phyloP scores from a whole-genome alignment of 2,113 vertebrate species.

The Podilymbus podiceps region DNA sequence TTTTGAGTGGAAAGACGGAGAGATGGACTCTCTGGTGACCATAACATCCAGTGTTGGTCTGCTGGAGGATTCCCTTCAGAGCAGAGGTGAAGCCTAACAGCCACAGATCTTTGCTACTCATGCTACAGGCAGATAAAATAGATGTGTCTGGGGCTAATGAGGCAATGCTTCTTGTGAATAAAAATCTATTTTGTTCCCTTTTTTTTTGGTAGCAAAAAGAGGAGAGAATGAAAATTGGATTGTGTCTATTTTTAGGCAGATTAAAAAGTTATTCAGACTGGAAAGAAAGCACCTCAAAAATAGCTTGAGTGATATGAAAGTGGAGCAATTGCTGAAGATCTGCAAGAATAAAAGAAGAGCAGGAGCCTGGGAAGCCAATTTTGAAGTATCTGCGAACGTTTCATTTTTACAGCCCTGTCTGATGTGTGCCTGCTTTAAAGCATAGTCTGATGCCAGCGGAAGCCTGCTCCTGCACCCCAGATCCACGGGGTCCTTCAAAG shows the following conservation, averaged over 20 bases:
- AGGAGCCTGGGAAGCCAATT: neutral
- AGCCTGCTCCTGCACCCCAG: neutral
- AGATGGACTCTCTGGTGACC: neutral
- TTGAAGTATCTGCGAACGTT: neutral
- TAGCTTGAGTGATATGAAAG: neutral
- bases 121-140: neutral
- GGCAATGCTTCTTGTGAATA: neutral
- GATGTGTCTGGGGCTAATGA: accelerated
- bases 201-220: neutral
- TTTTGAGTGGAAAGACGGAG: neutral
- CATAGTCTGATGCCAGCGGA: neutral
- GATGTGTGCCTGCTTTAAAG: neutral
- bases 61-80: neutral
- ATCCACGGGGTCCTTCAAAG: neutral
- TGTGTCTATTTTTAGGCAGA: slow-evolving; percentile 10
- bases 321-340: slow-evolving; percentile 54
- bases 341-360: slow-evolving; percentile 34
- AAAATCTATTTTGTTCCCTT: neutral
- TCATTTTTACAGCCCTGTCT: neutral
- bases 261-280: neutral
- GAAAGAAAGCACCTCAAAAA: neutral
- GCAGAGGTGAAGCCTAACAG: neutral
- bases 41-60: neutral
- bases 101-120: neutral
- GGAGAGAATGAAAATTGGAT: neutral